Evolutionary conservation across 2,797 vertebrate genomes (phyloP), one percentile per base, ranked within the genome.

Genomic region (Lutjanus campechanus): DNA sequence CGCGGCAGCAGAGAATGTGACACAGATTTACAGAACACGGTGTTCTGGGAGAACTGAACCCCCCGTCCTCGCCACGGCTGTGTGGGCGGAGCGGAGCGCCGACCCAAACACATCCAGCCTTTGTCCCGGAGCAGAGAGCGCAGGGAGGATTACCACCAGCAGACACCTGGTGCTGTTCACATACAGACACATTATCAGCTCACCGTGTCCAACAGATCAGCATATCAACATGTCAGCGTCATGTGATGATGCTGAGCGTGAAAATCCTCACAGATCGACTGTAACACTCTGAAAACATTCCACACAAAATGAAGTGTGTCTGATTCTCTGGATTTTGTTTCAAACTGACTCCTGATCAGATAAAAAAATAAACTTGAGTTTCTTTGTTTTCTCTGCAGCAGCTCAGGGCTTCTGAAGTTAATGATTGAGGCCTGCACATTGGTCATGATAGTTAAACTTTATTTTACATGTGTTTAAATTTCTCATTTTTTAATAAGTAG

Each of bases 11-110:
- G 82, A 91, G 71, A 92, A 87, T 86, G 84, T 94, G 89, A 92
- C 89, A 93, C 85, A 81, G 77, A 88, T 86, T 90, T 74, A 69
- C 70, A 88, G 92, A 87, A 93, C 91, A 90, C 40, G 11, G 58
- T 88, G 90, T 94, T 71, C 92, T 81, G 69, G 73, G 60, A 73
- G 64, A 79, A 71, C 53, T 67, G 29, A 61, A 56, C 69, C 78
- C 65, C 70, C 77, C 68, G 43, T 78, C 79, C 75, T 78, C 56
- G 49, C 56, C 13, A 49, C 5, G 51, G 49, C 63, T 70, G 82
- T 20, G 44, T 86, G 83, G 83, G 86, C 40, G 76, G 58, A 62
- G 79, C 29, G 29, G 29, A 36, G 5, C 29, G 0, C 46, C 15
- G 65, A 68, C 44, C 71, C 63, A 76, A 85, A 90, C 82, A 87